phyloP scores from a whole-genome alignment of 2,888 invertebrate species.

The Nephrotoma flavescens region DNA sequence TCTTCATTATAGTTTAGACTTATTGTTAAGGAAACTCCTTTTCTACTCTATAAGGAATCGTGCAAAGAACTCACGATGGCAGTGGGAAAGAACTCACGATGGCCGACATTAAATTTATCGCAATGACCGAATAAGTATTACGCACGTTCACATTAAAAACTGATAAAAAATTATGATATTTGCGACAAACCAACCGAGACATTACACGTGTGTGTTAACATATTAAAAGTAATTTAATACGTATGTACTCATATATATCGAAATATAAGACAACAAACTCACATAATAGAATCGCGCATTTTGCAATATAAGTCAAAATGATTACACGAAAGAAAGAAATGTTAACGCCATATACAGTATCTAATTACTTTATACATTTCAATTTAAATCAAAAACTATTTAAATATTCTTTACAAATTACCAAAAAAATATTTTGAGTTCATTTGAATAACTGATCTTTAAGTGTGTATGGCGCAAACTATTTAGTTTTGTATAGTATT shows the following conservation, averaged over 20 bases:
- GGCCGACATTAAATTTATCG: too few species aligned
- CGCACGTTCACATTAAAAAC: too few species aligned
- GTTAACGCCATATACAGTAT: neutral
- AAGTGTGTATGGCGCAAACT: neutral
- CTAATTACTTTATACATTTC: neutral
- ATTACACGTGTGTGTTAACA: too few species aligned
- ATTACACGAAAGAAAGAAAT: neutral
- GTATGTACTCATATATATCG: neutral
- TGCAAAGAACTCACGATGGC: too few species aligned
- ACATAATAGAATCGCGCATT: neutral
- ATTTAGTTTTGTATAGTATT: neutral
- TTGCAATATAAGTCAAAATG: neutral
- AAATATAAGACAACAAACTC: neutral
- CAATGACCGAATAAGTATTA: too few species aligned
- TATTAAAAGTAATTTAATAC: neutral
- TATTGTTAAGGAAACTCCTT: too few species aligned
- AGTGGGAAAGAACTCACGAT: too few species aligned
- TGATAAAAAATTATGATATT: too few species aligned
- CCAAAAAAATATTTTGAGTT: neutral
- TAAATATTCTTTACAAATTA: neutral
- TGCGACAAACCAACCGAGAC: too few species aligned
- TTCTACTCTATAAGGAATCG: too few species aligned
- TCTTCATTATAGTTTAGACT: too few species aligned
- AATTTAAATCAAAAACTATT: neutral
- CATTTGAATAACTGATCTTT: neutral